phyloP scores from a whole-genome alignment of 2,113 vertebrate genomes.

The Misgurnus mizolepis region DNA sequence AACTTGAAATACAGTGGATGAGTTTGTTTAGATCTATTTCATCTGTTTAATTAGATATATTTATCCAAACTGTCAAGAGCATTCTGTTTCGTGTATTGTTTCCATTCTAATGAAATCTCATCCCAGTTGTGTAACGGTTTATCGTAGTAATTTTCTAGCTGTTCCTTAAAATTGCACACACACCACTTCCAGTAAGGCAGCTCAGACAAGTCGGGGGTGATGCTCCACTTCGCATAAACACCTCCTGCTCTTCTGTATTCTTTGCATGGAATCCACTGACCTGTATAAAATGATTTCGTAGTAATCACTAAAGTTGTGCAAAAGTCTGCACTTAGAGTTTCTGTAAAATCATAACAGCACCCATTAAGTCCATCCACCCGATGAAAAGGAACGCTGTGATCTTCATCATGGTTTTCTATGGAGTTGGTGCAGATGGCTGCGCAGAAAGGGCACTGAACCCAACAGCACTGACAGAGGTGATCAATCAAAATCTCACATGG shows the following conservation, averaged over 20 bases:
- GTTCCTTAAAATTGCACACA: slow-evolving; percentile 34
- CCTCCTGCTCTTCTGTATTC: neutral
- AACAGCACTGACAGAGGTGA: slow-evolving; percentile 10
- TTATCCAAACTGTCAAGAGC: slow-evolving; percentile 41
- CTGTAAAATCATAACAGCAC: neutral
- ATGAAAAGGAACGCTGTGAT: slow-evolving; percentile 52
- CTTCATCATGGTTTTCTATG: neutral
- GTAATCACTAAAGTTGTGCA: neutral
- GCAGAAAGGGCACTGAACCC: neutral
- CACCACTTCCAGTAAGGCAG: neutral
- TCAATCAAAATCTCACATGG: slow-evolving; percentile 40
- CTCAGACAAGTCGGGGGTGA: slow-evolving; percentile 38
- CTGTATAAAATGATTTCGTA: neutral
- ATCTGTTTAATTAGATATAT: neutral
- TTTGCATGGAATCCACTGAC: slow-evolving; percentile 3
- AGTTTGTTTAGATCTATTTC: neutral
- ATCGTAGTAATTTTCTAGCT: slow-evolving; percentile 24
- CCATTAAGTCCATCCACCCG: neutral
- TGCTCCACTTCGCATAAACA: slow-evolving; percentile 17
- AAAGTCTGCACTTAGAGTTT: neutral
- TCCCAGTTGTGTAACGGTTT: slow-evolving; percentile 5
- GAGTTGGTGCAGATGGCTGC: no score
- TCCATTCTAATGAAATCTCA: slow-evolving; percentile 34
- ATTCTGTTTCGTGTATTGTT: neutral
- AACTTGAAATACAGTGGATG: no score